These are phyloP conservation scores for Polydesmus complanatus DNA, from an alignment of 2,888 invertebrate species.

Conservation along the genomic window DNA sequence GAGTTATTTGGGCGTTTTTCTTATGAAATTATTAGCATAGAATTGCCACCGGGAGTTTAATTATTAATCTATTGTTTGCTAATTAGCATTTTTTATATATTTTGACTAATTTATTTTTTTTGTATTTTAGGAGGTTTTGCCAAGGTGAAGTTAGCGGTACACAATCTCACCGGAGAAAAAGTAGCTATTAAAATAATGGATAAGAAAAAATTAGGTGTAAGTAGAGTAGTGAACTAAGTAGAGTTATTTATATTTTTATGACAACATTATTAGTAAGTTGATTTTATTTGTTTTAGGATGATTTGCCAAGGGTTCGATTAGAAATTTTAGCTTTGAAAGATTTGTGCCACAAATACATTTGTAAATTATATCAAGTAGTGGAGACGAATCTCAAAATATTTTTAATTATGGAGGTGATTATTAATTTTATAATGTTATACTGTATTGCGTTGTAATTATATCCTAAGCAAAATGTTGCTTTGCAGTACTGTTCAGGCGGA, in stretches of 20 bases:
- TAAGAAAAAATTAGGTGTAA: conserved; percentile 52
- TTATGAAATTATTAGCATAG: too few species aligned
- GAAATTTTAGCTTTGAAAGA: conserved; percentile 59
- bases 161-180: conserved; percentile 61
- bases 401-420: conserved; percentile 52
- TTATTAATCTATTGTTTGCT: too few species aligned
- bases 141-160: conserved; percentile 63
- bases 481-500: conserved; percentile 59
- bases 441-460: conserved; percentile 4
- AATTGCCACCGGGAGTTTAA: too few species aligned
- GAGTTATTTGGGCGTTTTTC: too few species aligned
- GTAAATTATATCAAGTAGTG: conserved; percentile 61
- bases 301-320: conserved; percentile 52
- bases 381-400: conserved; percentile 60
- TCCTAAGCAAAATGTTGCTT: conserved; percentile 12
- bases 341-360: conserved; percentile 56
- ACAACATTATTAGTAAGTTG: neutral
- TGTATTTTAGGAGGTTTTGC: conserved; percentile 56
- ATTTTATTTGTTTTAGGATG: conserved; percentile 40
- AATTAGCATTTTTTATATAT: too few species aligned
- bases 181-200: conserved; percentile 74
- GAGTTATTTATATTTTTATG: neutral
- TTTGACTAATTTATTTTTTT: too few species aligned
- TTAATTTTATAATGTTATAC: neutral
- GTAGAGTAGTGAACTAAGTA: conserved; percentile 26